These are phyloP conservation scores for Mythimna vitellina DNA, from an alignment of 2,888 invertebrate genomes.

Conservation along the genomic window DNA sequence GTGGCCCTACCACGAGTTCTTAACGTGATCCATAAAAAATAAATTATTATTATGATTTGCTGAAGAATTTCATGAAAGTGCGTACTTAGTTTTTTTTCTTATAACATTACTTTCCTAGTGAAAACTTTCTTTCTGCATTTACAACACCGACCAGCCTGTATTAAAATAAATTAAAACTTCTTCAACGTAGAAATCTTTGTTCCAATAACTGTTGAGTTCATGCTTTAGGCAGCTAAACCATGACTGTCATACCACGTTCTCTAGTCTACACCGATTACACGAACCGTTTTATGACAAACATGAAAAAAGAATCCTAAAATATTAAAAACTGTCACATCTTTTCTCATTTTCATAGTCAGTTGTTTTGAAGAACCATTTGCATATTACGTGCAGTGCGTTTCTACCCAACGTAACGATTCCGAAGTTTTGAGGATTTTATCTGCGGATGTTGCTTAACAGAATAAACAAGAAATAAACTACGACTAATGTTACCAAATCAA, in stretches of 20 bases:
- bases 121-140: background rate
- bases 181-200: background rate
- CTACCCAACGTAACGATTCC: background rate
- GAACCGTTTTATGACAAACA: background rate
- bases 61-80: too few relatives aligned
- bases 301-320: background rate
- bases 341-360: background rate
- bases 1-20: too few relatives aligned
- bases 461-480: background rate
- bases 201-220: background rate
- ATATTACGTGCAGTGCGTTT: background rate
- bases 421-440: background rate
- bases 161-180: too few relatives aligned
- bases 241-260: background rate
- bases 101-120: background rate
- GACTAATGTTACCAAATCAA: background rate
- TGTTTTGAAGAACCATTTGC: too few relatives aligned
- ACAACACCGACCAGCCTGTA: too few relatives aligned
- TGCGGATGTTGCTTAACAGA: background rate
- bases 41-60: too few relatives aligned
- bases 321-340: background rate
- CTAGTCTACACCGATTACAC: too few relatives aligned
- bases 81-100: too few relatives aligned
- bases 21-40: too few relatives aligned
- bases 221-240: background rate